Base-by-base conservation (phyloP, 2,888 invertebrate genomes). In the Stenodera caucasica region DNA sequence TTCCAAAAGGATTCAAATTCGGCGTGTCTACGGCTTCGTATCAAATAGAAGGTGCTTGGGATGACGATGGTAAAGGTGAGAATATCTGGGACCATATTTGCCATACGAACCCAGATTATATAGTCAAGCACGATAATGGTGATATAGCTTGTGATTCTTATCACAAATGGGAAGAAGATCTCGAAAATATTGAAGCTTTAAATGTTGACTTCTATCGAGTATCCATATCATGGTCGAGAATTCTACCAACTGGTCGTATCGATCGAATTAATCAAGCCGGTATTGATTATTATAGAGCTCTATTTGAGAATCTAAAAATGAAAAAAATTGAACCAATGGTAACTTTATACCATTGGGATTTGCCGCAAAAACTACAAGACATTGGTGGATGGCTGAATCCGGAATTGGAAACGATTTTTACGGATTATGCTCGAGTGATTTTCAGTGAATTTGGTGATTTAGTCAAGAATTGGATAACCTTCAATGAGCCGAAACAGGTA, bases 271-370 rank as follows among this genome's bases (percentile, higher is more conserved):
- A 90, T 74, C 80, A 83, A 40, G 82, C 84, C 1, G 93, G 91
- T 15, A 82, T 93, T 12, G 80, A 85, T 57, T 91, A 92, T 78
- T 94, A 94, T 77, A 87, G 85, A 70, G 85, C 88, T 67, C 78
- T 94, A 49, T 88, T 92, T 54, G 82, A 90, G 69, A 89, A 86
- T 69, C 82, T 93, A 2, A 65, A 88, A 11, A 81, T 77, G 0
- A 81, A 83, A 55, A 82, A 82, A 12, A 86, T 90, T 58, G 71
- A 76, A 55, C 86, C 86, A 8, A 70, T 81, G 65, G 76, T 82
- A 1, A 75, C 76, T 0, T 67, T 80, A 14, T 78, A 73, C 65
- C 78, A 81, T 61, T 76, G 77, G 74, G 75, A 77, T 58, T 52
- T 71, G 11, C 77, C 76, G 0, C 71, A 72, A 62, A n/a, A 50